These are phyloP conservation scores for Helogale parvula DNA, from an alignment of 2,113 vertebrate genomes.

Conservation along the genomic window DNA sequence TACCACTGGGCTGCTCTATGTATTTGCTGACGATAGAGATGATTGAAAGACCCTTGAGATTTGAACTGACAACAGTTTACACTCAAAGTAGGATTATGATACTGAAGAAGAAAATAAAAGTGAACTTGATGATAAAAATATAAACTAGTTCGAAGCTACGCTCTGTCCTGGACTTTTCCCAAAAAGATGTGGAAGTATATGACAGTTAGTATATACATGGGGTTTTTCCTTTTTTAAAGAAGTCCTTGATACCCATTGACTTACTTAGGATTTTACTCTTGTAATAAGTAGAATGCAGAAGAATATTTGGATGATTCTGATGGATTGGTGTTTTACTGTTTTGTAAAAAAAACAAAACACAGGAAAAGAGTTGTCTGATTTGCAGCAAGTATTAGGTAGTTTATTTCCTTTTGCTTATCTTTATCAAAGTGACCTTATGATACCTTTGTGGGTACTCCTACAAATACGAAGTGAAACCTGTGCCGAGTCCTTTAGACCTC, in stretches of 20 bases:
- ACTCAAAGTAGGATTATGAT: not conserved
- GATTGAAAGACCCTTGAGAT: not conserved
- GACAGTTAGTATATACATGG: not conserved
- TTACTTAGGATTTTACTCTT: not conserved
- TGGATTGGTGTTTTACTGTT: not conserved
- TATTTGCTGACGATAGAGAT: too few relatives aligned
- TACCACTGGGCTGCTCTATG: accelerated
- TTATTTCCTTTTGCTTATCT: not conserved
- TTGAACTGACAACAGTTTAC: not conserved
- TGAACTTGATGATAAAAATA: not conserved
- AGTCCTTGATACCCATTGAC: not conserved
- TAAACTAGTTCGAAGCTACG: not conserved
- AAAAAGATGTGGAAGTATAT: not conserved
- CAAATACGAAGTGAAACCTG: not conserved
- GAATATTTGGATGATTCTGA: not conserved
- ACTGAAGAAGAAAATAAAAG: not conserved
- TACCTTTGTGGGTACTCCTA: not conserved
- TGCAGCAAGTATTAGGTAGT: not conserved
- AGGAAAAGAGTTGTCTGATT: not conserved
- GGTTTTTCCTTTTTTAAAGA: not conserved
- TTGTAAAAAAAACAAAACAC: not conserved
- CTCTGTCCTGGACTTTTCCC: not conserved
- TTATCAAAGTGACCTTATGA: not conserved
- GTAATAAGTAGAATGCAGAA: not conserved
- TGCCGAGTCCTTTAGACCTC: not conserved